Percentiles rank a stretch among this genome's conserved stretches.
Evolutionary conservation across 2,888 invertebrate species (phyloP).

Genomic region (Exephanes ischioxanthus): DNA sequence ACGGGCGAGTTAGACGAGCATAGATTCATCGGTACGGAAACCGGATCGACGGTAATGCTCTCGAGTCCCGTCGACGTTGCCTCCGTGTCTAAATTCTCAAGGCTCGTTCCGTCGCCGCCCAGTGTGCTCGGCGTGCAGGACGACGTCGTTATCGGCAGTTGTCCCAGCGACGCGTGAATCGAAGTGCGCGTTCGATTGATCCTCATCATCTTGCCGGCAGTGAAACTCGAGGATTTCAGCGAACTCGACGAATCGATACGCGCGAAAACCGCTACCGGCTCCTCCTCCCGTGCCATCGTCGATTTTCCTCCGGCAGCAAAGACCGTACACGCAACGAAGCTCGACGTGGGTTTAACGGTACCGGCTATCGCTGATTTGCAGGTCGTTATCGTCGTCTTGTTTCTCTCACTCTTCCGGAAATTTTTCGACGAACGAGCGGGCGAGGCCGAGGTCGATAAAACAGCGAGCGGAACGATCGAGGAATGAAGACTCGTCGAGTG

Average conservation of each 20-base stretch:
- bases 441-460: neutral
- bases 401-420: constrained; percentile 24
- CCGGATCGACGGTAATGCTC: constrained; percentile 33
- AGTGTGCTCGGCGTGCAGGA: constrained; percentile 38
- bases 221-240: constrained; percentile 59
- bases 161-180: constrained; percentile 63
- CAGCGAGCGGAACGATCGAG: constrained; percentile 30
- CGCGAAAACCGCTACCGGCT: constrained; percentile 24
- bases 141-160: constrained; percentile 49
- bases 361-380: constrained; percentile 1
- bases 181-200: constrained; percentile 52
- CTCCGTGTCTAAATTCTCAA: constrained; percentile 48
- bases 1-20: constrained; percentile 29
- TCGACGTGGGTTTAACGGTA: constrained; percentile 54
- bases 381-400: constrained; percentile 31
- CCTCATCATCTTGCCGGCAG: constrained; percentile 39
- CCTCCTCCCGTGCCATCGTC: neutral
- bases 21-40: constrained; percentile 43
- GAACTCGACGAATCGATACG: constrained; percentile 44
- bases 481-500: constrained; percentile 45
- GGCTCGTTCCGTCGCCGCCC: constrained; percentile 44
- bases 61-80: constrained; percentile 14
- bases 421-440: neutral
- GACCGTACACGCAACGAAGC: constrained; percentile 15
- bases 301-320: constrained; percentile 29